A percentile compares a stretch with the other conserved stretches of the same genome.
Conservation (phyloP, 2,888 invertebrate species). For the Lithodes maja region DNA sequence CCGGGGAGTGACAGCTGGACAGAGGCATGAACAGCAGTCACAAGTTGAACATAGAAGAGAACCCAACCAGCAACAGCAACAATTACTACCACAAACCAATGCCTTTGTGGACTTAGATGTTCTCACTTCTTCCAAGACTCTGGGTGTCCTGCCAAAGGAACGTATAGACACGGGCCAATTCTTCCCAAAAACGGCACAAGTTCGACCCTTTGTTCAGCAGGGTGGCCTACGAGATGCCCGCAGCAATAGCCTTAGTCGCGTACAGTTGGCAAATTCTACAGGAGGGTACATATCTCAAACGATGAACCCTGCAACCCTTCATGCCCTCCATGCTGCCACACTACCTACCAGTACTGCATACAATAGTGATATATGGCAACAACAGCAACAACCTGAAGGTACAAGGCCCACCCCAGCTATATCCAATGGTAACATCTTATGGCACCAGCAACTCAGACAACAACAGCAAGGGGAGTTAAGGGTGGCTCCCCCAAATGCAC, state of each 20-base stretch:
- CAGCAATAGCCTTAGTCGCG: neutral
- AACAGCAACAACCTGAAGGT: constrained; percentile 11
- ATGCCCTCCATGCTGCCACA: neutral
- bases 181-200: constrained; percentile 64
- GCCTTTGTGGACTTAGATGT: constrained; percentile 66
- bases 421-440: constrained; percentile 31
- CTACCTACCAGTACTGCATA: neutral
- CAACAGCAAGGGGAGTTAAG: constrained; percentile 26
- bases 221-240: neutral
- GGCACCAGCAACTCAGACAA: constrained; percentile 7
- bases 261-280: neutral
- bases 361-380: neutral
- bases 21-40: neutral
- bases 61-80: neutral
- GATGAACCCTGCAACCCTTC: neutral
- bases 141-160: constrained; percentile 55
- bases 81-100: constrained; percentile 1
- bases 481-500: constrained; percentile 40
- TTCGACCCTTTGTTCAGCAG: constrained; percentile 38
- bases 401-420: constrained; percentile 35
- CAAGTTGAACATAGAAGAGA: neutral
- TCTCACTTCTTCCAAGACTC: constrained; percentile 57
- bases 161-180: constrained; percentile 59
- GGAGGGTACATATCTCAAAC: neutral
- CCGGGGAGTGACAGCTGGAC: neutral